Conservation (phyloP, 37 sponge, comb jelly and placozoan species). For the Beroe forskalii region DNA sequence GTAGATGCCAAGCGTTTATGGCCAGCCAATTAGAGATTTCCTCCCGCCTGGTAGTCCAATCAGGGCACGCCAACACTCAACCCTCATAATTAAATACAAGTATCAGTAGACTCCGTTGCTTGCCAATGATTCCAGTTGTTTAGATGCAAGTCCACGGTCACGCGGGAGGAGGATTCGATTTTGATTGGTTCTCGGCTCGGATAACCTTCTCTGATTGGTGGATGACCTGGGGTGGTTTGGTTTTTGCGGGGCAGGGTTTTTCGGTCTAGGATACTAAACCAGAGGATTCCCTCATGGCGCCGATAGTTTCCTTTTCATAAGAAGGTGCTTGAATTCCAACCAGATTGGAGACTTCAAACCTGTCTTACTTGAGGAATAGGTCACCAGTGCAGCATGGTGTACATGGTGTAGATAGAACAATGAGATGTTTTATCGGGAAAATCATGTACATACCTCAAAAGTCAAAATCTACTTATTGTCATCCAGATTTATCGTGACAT, state of each 20-base stretch:
- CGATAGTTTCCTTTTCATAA: too few relatives aligned
- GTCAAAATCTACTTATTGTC: too few relatives aligned
- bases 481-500: too few relatives aligned
- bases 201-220: conserved; percentile 2
- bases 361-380: too few relatives aligned
- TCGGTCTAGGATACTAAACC: not conserved
- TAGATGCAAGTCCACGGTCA: conserved; percentile 12
- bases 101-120: not conserved
- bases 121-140: not conserved
- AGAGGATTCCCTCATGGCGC: not conserved
- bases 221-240: not conserved
- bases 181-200: not conserved
- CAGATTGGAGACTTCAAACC: too few relatives aligned
- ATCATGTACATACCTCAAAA: too few relatives aligned
- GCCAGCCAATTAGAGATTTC: not conserved
- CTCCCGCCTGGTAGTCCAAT: not conserved
- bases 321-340: too few relatives aligned
- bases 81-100: conserved; percentile 48
- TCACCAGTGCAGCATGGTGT: too few relatives aligned
- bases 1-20: too few relatives aligned
- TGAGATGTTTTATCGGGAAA: too few relatives aligned
- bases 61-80: not conserved
- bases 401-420: too few relatives aligned
- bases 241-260: not conserved
- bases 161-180: too few relatives aligned